These are phyloP conservation scores for Danio jaintianensis DNA, from an alignment of 2,797 vertebrate genomes.

Conservation along the genomic window DNA sequence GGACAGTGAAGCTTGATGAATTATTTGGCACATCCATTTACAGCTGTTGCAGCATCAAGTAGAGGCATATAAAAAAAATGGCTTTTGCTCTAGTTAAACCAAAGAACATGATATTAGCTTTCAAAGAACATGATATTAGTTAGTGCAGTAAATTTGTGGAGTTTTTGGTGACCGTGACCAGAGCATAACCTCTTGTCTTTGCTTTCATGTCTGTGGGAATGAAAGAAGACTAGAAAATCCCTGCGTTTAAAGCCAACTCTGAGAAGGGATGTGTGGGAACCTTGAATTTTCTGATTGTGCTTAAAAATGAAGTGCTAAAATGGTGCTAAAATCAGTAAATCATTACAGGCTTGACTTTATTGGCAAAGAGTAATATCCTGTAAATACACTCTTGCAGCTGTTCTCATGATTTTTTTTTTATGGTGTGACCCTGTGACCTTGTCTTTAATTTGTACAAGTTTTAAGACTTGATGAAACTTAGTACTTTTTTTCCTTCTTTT, in stretches of 20 bases:
- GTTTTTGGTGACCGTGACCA: slow-evolving; percentile 7
- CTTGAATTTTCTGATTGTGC: slow-evolving; percentile 8
- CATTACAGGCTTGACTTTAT: slow-evolving; percentile 20
- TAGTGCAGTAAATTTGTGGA: slow-evolving; percentile 27
- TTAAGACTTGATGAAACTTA: neutral
- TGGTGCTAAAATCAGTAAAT: slow-evolving; percentile 5
- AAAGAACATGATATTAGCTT: slow-evolving; percentile 6
- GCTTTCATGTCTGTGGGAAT: slow-evolving; percentile 48
- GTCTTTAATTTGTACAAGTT: neutral
- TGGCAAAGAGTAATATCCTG: neutral
- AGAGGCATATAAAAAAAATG: neutral
- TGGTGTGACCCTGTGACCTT: neutral
- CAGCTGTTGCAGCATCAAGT: neutral
- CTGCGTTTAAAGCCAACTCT: slow-evolving; percentile 8
- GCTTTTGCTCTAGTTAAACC: neutral
- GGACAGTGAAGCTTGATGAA: neutral
- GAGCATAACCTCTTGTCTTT: neutral
- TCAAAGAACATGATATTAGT: slow-evolving; percentile 4
- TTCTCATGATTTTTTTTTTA: neutral
- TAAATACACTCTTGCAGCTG: neutral
- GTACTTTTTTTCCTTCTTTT: neutral
- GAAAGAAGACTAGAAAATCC: slow-evolving; percentile 11
- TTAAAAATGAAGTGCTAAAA: slow-evolving; percentile 3
- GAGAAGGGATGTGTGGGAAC: slow-evolving; percentile 39
- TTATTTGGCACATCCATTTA: neutral